A percentile compares a stretch with the other conserved stretches of the same genome.
Conservation (phyloP, 2,113 vertebrate genomes). For the Corythoichthys haematopterus region DNA sequence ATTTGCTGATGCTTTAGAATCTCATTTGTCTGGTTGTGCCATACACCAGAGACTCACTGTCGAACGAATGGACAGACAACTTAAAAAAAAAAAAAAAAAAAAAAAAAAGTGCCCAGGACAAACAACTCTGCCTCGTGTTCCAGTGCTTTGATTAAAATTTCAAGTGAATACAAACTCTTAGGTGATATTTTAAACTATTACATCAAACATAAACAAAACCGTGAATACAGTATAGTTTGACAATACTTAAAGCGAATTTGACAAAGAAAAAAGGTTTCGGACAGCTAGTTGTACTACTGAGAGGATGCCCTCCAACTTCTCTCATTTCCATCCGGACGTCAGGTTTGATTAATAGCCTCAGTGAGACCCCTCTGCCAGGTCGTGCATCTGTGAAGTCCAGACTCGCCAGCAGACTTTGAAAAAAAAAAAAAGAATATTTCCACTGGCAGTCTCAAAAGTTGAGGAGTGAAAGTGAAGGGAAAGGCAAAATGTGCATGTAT, state of each 20-base stretch:
- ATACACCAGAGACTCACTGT: slow-evolving; percentile 9
- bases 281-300: slow-evolving; percentile 42
- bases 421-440: slow-evolving; percentile 24
- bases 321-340: slow-evolving; percentile 65
- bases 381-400: slow-evolving; percentile 47
- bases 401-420: slow-evolving; percentile 37
- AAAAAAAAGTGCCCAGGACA: slow-evolving; percentile 21
- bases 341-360: slow-evolving; percentile 68
- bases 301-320: slow-evolving; percentile 46
- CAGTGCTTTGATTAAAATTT: slow-evolving; percentile 6
- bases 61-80: not conserved
- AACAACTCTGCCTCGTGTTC: slow-evolving; percentile 20
- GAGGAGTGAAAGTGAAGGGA: slow-evolving; percentile 28
- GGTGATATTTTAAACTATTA: not conserved
- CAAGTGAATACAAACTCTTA: not conserved
- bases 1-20: slow-evolving; percentile 29
- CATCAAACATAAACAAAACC: not conserved
- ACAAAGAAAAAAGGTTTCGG: slow-evolving; percentile 28
- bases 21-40: slow-evolving; percentile 19
- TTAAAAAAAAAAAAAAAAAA: too few species aligned
- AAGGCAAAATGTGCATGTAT: slow-evolving; percentile 29
- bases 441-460: slow-evolving; percentile 6
- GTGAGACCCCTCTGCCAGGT: slow-evolving; percentile 49
- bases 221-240: not conserved
- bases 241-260: slow-evolving; percentile 30